These are phyloP conservation scores for Chrysogorgia sp. DNA, from an alignment of 92 coral and sea anemone species.

Conservation along the genomic window DNA sequence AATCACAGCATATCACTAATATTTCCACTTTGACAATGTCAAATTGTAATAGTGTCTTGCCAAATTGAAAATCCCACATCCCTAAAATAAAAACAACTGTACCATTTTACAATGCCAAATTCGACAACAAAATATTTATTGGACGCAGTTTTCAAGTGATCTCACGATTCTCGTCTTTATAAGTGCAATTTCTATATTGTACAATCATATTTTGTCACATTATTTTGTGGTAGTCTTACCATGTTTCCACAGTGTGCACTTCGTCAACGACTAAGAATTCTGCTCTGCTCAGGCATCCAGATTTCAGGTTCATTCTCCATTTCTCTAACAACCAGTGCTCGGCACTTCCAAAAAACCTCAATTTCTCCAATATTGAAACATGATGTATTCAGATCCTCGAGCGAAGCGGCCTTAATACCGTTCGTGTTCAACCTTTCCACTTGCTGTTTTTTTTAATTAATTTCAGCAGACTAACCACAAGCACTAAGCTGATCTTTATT, in stretches of 20 bases:
- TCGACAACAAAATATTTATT: too few relatives aligned
- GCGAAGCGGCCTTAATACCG: constrained; percentile 9
- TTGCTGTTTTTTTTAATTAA: constrained; percentile 54
- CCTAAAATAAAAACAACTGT: too few relatives aligned
- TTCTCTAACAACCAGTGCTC: constrained; percentile 56
- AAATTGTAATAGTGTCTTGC: too few relatives aligned
- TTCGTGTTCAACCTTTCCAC: constrained; percentile 37
- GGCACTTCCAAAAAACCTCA: constrained; percentile 65
- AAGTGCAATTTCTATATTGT: neutral
- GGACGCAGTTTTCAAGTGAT: neutral
- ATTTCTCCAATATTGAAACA: too few relatives aligned
- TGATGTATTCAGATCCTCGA: constrained; percentile 51
- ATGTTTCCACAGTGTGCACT: constrained; percentile 52
- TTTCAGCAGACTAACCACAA: constrained; percentile 62
- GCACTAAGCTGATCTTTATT: too few relatives aligned
- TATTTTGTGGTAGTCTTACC: constrained; percentile 28
- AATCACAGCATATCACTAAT: too few relatives aligned
- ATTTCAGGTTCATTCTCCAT: constrained; percentile 27
- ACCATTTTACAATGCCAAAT: too few relatives aligned
- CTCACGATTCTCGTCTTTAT: neutral
- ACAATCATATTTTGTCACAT: neutral
- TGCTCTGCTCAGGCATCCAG: constrained; percentile 30
- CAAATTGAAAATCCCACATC: too few relatives aligned
- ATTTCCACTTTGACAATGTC: too few relatives aligned
- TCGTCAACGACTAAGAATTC: constrained; percentile 51